phyloP scores from a whole-genome alignment of 2,797 vertebrate species.

The Acanthurus tractus region DNA sequence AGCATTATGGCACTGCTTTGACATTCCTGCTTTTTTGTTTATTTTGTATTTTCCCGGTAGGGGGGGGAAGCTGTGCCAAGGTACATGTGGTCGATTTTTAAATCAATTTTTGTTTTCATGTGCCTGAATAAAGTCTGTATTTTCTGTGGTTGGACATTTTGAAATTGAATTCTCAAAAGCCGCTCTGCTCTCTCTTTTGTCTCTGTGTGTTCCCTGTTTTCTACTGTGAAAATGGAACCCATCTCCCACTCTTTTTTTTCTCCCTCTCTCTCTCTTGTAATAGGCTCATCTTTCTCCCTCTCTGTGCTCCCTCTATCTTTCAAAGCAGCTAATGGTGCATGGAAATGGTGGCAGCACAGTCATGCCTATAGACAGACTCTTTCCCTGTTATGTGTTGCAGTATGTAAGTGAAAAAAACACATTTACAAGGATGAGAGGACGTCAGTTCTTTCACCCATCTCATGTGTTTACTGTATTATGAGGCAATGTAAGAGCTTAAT shows the following conservation, averaged over 20 bases:
- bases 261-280: conserved; percentile 54
- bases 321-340: conserved; percentile 79
- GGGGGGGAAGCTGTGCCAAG: not conserved
- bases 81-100: conserved; percentile 38
- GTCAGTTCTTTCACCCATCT: conserved; percentile 37
- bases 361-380: conserved; percentile 46
- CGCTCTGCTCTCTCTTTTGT: conserved; percentile 36
- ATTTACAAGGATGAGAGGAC: conserved; percentile 50
- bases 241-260: conserved; percentile 41
- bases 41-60: conserved; percentile 1
- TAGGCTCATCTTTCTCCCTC: conserved; percentile 72
- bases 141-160: conserved; percentile 41
- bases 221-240: conserved; percentile 54
- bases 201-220: conserved; percentile 34
- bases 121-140: conserved; percentile 27
- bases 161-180: conserved; percentile 53
- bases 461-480: conserved; percentile 38
- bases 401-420: conserved; percentile 65
- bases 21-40: conserved; percentile 24
- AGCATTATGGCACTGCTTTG: conserved; percentile 2
- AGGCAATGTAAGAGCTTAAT: conserved; percentile 7
- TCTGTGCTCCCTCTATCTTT: conserved; percentile 59
- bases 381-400: conserved; percentile 46
- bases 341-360: conserved; percentile 71
- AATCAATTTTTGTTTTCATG: conserved; percentile 33